A percentile compares a stretch with the other conserved stretches of the same genome.
Evolutionary conservation across 2,888 invertebrate species (phyloP).

Genomic region (Ariolimax columbianus): DNA sequence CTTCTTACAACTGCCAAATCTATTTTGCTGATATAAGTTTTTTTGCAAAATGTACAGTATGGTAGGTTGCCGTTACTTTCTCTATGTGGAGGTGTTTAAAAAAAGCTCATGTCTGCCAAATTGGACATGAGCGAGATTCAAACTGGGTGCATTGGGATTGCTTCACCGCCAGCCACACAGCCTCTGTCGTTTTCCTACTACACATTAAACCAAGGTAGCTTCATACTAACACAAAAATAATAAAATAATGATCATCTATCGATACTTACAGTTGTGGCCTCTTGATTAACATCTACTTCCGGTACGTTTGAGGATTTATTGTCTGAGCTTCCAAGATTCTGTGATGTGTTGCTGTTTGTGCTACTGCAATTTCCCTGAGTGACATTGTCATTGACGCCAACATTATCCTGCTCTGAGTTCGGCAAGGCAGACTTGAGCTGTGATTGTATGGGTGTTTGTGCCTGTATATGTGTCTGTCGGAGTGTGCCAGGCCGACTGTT

Average conservation of each 20-base stretch:
- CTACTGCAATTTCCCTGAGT: conserved; percentile 24
- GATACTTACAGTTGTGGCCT: conserved; percentile 30
- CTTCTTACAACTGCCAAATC: too few species aligned
- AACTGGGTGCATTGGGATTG: too few species aligned
- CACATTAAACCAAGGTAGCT: too few species aligned
- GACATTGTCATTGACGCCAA: neutral
- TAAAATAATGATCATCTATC: neutral
- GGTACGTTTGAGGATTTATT: neutral
- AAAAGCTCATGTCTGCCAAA: too few species aligned
- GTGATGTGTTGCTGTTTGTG: conserved; percentile 7
- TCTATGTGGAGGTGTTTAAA: too few species aligned
- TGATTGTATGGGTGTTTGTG: neutral
- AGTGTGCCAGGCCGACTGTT: conserved; percentile 8
- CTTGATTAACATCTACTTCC: conserved; percentile 18
- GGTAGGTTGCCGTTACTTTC: too few species aligned
- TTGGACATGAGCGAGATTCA: too few species aligned
- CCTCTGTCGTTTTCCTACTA: too few species aligned
- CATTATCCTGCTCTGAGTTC: neutral
- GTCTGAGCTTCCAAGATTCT: neutral
- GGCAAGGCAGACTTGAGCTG: neutral
- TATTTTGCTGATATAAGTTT: too few species aligned
- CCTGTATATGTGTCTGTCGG: neutral
- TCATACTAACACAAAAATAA: too few species aligned
- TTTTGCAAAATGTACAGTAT: too few species aligned
- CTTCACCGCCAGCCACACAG: too few species aligned